phyloP scores from a whole-genome alignment of 2,888 invertebrate species.

The Amphipoea oculea region DNA sequence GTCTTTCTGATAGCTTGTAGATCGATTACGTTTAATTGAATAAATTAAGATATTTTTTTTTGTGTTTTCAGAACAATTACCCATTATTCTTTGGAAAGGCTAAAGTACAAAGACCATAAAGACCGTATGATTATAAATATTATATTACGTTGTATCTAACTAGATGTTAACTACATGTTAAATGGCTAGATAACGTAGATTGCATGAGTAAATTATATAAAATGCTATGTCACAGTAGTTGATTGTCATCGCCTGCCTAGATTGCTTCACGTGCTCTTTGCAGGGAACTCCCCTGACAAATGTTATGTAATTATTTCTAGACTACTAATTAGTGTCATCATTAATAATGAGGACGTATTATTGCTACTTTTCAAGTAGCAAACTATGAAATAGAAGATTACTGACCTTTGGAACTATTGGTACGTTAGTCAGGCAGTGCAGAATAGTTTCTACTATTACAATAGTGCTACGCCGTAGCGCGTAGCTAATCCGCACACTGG shows the following conservation, averaged over 20 bases:
- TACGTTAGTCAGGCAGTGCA: neutral
- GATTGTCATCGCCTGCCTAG: slow-evolving; percentile 5
- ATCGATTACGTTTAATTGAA: no score
- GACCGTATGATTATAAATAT: neutral
- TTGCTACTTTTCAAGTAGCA: neutral
- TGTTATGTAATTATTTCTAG: slow-evolving; percentile 4
- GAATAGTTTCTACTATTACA: neutral
- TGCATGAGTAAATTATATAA: slow-evolving; percentile 23
- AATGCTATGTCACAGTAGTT: slow-evolving; percentile 8
- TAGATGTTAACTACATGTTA: neutral
- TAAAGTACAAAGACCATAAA: neutral
- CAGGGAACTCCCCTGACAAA: slow-evolving; percentile 16
- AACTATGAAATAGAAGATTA: slow-evolving; percentile 1
- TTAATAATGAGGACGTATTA: neutral
- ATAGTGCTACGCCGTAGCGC: slow-evolving; percentile 46
- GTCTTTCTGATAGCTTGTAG: neutral
- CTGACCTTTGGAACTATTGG: neutral
- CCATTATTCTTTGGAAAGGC: neutral
- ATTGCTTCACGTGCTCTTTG: slow-evolving; percentile 9
- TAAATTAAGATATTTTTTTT: neutral
- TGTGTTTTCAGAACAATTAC: neutral
- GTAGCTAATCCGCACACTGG: slow-evolving; percentile 21
- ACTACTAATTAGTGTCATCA: slow-evolving; percentile 21
- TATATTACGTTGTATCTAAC: neutral
- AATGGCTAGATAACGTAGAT: slow-evolving; percentile 1